These are phyloP conservation scores for Parthenolecanium corni DNA, from an alignment of 2,888 invertebrate species.

Conservation along the genomic window DNA sequence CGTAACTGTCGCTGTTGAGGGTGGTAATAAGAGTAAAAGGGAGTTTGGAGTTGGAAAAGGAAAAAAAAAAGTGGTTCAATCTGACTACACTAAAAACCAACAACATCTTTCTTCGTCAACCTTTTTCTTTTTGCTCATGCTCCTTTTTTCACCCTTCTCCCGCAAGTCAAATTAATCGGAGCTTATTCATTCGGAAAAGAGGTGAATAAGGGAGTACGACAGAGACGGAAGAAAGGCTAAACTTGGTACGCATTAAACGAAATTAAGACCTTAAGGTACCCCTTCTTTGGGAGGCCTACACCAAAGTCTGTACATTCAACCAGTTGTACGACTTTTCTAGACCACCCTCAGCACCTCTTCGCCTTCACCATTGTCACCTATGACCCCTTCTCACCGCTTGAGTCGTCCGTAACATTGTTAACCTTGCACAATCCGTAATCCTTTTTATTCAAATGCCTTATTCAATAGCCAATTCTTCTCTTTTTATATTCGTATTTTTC, in stretches of 20 bases:
- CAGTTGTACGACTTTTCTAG: constrained; percentile 2
- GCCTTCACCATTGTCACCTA: neutral
- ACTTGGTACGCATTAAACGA: neutral
- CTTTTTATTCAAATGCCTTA: neutral
- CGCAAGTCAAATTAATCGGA: too few relatives aligned
- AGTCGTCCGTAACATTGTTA: constrained; percentile 1
- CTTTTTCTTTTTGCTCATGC: neutral
- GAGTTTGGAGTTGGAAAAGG: neutral
- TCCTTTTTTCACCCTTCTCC: too few relatives aligned
- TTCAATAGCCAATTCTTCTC: too few relatives aligned
- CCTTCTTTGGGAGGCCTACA: too few relatives aligned
- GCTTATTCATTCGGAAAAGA: too few relatives aligned
- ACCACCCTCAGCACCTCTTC: neutral
- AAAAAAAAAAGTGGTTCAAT: neutral
- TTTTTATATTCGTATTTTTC: too few relatives aligned
- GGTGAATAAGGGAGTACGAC: too few relatives aligned
- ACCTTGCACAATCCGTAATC: neutral
- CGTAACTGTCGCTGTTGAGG: too few relatives aligned
- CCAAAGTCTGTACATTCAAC: neutral
- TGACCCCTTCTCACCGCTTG: neutral
- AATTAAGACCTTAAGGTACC: constrained; percentile 4
- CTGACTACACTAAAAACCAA: neutral
- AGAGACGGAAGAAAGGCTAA: constrained; percentile 1
- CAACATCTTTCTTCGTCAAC: neutral
- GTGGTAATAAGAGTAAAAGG: too few relatives aligned